Conservation (phyloP, 2,113 vertebrate species). For the Erythrolamprus reginae region DNA sequence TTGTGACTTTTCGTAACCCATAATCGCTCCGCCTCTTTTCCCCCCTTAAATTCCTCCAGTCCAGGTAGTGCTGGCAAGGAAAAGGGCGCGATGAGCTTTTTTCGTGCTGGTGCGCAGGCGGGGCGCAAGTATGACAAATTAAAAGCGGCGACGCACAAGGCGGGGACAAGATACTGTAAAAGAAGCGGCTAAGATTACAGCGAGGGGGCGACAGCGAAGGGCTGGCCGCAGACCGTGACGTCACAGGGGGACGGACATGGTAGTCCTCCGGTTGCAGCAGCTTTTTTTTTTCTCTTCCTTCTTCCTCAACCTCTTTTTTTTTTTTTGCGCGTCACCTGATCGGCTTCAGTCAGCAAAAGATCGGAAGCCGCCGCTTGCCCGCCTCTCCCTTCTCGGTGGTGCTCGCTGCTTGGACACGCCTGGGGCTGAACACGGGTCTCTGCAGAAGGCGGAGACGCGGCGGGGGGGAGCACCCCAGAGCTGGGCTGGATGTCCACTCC, state of each 20-base stretch:
- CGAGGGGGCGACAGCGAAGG: background rate
- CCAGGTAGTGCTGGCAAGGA: background rate
- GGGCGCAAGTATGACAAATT: background rate
- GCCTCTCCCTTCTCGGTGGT: background rate
- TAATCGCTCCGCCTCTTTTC: background rate
- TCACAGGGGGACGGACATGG: background rate
- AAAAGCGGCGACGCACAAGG: background rate
- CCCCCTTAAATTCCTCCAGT: background rate
- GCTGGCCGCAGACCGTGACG: background rate
- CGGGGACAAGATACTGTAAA: too few relatives aligned
- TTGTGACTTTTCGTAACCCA: background rate
- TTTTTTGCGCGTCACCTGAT: background rate
- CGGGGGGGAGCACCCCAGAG: too few relatives aligned
- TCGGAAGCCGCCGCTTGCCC: background rate
- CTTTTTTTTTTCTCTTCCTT: fast-evolving
- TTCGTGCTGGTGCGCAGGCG: background rate
- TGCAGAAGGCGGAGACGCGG: too few relatives aligned
- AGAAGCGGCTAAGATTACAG: background rate
- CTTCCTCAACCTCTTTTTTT: background rate
- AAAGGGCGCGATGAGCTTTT: background rate
- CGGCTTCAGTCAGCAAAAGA: background rate
- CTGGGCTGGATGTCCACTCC: conserved; percentile 29
- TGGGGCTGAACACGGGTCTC: background rate
- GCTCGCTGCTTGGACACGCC: background rate
- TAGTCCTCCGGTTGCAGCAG: background rate